phyloP scores from a whole-genome alignment of 2,888 invertebrate species.

The Macrosoma leucophasiata region DNA sequence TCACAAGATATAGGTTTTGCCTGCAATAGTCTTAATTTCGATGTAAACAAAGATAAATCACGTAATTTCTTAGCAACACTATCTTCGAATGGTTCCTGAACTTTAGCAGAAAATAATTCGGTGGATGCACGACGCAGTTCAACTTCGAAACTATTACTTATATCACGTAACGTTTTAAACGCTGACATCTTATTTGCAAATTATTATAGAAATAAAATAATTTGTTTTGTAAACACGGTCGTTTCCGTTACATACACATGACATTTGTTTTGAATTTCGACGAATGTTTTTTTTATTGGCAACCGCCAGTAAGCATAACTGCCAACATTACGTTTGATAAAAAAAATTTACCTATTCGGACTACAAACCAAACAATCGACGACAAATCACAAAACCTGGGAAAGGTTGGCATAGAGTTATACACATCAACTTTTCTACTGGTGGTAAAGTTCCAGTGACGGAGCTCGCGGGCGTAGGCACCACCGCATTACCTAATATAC shows the following conservation, averaged over 20 bases:
- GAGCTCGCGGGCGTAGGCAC: no score
- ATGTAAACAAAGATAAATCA: conserved; percentile 42
- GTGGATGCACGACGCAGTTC: conserved; percentile 35
- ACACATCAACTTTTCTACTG: no score
- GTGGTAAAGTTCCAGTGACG: no score
- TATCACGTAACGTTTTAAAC: conserved; percentile 44
- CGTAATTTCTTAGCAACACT: conserved; percentile 40
- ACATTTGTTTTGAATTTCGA: conserved; percentile 14
- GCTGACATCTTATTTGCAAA: conserved; percentile 37
- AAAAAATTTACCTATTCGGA: conserved; percentile 9
- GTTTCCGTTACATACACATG: conserved; percentile 18
- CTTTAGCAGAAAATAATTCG: conserved; percentile 40
- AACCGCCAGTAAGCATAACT: no score
- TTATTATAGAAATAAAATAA: conserved; percentile 16
- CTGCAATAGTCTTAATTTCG: conserved; percentile 50
- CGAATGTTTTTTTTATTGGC: conserved; percentile 16
- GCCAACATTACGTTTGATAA: conserved; percentile 15
- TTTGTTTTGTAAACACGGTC: conserved; percentile 16
- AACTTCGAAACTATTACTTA: conserved; percentile 43
- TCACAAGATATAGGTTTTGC: conserved; percentile 48
- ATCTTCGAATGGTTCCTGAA: conserved; percentile 43
- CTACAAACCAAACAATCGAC: neutral
- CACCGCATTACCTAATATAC: no score
- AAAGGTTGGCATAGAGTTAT: no score
- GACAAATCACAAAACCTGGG: no score